phyloP scores from a whole-genome alignment of 2,888 invertebrate species.

The Cancer borealis region DNA sequence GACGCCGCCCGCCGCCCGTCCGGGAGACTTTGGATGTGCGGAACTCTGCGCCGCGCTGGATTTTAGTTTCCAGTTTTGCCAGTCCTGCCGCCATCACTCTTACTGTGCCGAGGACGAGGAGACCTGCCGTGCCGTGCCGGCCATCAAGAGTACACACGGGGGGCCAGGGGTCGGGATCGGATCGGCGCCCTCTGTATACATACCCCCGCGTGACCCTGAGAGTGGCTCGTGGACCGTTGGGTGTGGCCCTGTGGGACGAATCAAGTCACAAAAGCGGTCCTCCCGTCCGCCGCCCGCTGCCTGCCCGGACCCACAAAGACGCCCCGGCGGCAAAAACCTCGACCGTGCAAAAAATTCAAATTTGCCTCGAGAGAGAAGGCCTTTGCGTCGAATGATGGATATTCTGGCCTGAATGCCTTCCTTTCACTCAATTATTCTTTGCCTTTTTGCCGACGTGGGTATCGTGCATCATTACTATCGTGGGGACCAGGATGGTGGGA shows the following conservation, averaged over 20 bases:
- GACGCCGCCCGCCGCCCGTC: conserved; percentile 37
- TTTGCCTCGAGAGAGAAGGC: conserved; percentile 53
- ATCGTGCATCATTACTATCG: conserved; percentile 56
- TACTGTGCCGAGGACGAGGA: not conserved
- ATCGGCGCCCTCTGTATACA: not conserved
- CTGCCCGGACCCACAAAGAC: conserved; percentile 54
- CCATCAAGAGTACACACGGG: not conserved
- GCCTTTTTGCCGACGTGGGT: conserved; percentile 50
- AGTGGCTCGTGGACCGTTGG: conserved; percentile 51
- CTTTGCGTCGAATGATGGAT: conserved; percentile 52
- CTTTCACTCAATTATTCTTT: conserved; percentile 55
- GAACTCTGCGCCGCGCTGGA: not conserved
- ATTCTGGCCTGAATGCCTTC: conserved; percentile 54
- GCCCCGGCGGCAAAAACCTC: conserved; percentile 31
- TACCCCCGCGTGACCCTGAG: not conserved
- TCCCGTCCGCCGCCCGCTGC: conserved; percentile 39
- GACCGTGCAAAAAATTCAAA: conserved; percentile 59
- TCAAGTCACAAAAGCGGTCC: conserved; percentile 49
- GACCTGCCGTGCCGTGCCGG: not conserved
- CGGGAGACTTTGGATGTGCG: conserved; percentile 29
- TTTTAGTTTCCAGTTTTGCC: not conserved
- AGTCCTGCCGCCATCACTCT: not conserved
- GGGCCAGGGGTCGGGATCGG: not conserved
- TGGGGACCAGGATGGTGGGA: conserved; percentile 25
- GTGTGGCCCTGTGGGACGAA: conserved; percentile 62